Evolutionary conservation across 1,140 invertebrate genomes (phyloP), one percentile per base, ranked within the genome.

Genomic region (Eumeta japonica): DNA sequence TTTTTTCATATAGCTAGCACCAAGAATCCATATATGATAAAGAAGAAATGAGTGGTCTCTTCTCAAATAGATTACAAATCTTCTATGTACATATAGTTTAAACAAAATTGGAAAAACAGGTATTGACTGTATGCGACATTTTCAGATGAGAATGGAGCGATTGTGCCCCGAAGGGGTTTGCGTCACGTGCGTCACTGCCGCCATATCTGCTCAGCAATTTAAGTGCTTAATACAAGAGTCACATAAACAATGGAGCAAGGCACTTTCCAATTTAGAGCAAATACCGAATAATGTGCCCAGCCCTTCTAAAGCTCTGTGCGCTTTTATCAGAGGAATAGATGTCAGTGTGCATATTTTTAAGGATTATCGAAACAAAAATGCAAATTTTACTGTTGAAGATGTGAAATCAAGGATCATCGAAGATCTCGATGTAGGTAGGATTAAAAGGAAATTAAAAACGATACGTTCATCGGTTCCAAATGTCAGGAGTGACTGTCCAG

Each of bases 131-230:
- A 24, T n/a, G n/a, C n/a, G n/a, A n/a, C n/a, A n/a, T 28, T 65
- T 65, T 20, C 58, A 73, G 68, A 43, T 65, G 11, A 34, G 33
- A 15, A 61, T 62, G 17, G 65, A 67, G 35, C 14, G 43, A 10
- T 36, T 52, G 9, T 52, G 47, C 41, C 68, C 64, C 0, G 35
- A 39, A 3, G 55, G 58, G 2, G 36, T 58, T 1, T 73, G 68
- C 31, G 46, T 53, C 0, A 20, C 48, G 0, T 73, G 68, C 45
- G 56, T 55, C 3, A 45, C 46, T 16, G 32, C 48, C 10, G 64
- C 60, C 2, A 39, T 60, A 9, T 38, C 54, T 4, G 62, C 63
- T 0, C 61, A 54, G 18, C 54, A 65, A 20, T 67, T 71, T 28
- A 43, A 57, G 5, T 12, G 52, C 2, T 55, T 67, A 14, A 58